Base-by-base conservation (phyloP, 2,797 vertebrate species). In the Simalia tracyae region DNA sequence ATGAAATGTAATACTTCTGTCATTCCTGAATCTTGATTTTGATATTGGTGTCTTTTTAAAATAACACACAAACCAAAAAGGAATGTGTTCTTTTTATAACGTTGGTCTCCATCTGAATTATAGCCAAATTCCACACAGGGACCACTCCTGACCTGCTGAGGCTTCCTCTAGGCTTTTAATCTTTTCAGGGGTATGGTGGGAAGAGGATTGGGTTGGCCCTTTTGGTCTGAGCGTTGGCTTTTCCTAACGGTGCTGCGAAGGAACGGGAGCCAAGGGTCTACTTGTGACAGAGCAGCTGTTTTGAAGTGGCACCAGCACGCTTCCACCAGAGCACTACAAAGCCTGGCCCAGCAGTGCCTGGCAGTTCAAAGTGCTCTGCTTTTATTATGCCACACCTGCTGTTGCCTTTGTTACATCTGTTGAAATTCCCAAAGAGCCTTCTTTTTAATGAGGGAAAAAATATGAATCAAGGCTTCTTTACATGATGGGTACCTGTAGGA, bases 221-320 rank as follows among this genome's bases (percentile, higher is more conserved):
- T 89, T 89, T 85, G 68, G 93, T 63, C 90, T 90, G 88, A 96
- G 93, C 87, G 59, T 89, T 93, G 92, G 19, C 54, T 95, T 96
- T 95, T 95, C 84, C 91, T 92, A 88, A 86, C 90, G 94, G 93
- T 54, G 85, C 6, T 63, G 92, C 88, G 91, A 96, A 93, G 92
- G 94, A 96, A 97, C 94, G 91, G 93, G 95, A 96, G 95, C 96
- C 96, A 93, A 94, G 96, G 96, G 96, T 90, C 94, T 94, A 95
- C 93, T 96, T 96, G 93, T 93, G 95, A 96, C 93, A 94, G 95
- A 96, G 94, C 96, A 96, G 95, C 96, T 97, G 97, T 96, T 97
- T 95, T 96, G 95, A 96, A 94, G 96, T 92, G 95, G 95, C 94
- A 86, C 90, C 94, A 92, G 90, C 94, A 95, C 92, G 94, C 95